These are phyloP conservation scores for Orthosia incerta DNA, from an alignment of 2,888 invertebrate species.

Conservation along the genomic window DNA sequence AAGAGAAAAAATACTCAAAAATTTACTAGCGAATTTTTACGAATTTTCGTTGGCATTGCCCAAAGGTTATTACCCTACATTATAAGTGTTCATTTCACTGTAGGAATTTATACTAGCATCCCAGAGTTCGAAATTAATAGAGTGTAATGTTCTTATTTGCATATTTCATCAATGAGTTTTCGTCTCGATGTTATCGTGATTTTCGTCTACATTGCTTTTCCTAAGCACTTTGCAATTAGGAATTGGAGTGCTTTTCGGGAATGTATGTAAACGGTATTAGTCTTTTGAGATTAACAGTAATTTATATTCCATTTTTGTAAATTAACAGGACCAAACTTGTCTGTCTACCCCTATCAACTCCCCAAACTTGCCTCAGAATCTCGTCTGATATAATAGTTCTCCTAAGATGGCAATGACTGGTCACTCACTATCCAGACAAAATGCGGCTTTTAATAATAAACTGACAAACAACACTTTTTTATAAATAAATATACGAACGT, in stretches of 20 bases:
- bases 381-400: no score
- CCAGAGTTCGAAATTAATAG: conserved; percentile 64
- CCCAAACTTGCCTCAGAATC: neutral
- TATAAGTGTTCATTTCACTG: conserved; percentile 66
- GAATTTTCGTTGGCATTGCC: conserved; percentile 65
- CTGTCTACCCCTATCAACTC: no score
- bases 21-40: conserved; percentile 61
- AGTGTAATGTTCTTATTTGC: conserved; percentile 69
- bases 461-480: no score
- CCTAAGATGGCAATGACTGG: neutral
- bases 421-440: neutral
- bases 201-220: conserved; percentile 43
- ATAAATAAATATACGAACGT: conserved; percentile 3
- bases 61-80: conserved; percentile 61
- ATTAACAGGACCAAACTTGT: neutral
- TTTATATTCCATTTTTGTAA: neutral
- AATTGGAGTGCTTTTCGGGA: conserved; percentile 35
- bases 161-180: conserved; percentile 63
- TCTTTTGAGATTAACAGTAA: no score
- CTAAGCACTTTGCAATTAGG: conserved; percentile 30
- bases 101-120: conserved; percentile 59
- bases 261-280: conserved; percentile 4
- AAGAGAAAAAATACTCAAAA: conserved; percentile 63
- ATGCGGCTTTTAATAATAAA: no score
- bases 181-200: conserved; percentile 34